phyloP scores from a whole-genome alignment of 2,888 invertebrate genomes.

The Sinohyriopsis cumingii region DNA sequence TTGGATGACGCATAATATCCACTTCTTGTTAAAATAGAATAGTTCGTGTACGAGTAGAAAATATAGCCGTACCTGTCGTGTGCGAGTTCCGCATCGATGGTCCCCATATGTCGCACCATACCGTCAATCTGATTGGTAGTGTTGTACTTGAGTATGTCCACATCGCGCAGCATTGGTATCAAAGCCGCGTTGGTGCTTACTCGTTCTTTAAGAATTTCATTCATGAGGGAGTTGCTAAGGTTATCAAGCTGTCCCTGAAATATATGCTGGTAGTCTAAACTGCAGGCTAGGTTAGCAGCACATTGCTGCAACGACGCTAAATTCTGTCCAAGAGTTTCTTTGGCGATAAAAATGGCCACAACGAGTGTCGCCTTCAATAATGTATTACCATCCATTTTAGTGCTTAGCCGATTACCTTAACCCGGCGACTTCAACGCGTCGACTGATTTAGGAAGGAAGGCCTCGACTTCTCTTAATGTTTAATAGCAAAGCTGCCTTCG shows the following conservation, averaged over 20 bases:
- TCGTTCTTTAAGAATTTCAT: constrained; percentile 22
- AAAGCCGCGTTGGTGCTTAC: constrained; percentile 14
- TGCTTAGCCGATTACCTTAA: too few species aligned
- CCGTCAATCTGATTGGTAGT: constrained; percentile 12
- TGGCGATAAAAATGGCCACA: too few species aligned
- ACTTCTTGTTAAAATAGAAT: neutral
- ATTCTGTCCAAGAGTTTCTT: too few species aligned
- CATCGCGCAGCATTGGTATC: constrained; percentile 18
- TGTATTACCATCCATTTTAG: too few species aligned
- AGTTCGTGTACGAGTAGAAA: neutral
- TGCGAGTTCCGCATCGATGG: constrained; percentile 14
- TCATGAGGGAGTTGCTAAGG: constrained; percentile 20
- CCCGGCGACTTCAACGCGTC: too few species aligned
- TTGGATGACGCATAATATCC: too few species aligned
- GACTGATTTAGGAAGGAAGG: too few species aligned
- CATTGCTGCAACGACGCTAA: constrained; percentile 24
- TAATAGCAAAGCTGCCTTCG: too few species aligned
- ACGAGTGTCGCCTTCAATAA: too few species aligned
- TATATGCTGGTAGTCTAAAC: constrained; percentile 26
- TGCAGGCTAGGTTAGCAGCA: constrained; percentile 33
- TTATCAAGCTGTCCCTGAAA: constrained; percentile 36
- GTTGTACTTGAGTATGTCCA: constrained; percentile 19
- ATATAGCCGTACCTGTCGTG: constrained; percentile 23
- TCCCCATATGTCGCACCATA: constrained; percentile 13
- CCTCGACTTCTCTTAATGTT: too few species aligned